Conservation (phyloP, 1,140 invertebrate species). For the Philopotamus ludificatus region DNA sequence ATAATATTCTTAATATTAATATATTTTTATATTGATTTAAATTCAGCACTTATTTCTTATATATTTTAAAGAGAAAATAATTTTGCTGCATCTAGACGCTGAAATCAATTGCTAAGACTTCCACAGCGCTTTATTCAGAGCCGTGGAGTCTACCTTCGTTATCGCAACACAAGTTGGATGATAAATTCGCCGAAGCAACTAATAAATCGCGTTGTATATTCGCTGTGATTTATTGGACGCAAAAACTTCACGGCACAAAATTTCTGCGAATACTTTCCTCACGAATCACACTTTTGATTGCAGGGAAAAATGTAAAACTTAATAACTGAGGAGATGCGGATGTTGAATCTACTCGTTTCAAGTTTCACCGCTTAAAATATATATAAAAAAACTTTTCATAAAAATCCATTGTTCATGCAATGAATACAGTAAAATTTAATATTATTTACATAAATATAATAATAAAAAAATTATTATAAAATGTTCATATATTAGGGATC, state of each 20-base stretch:
- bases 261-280: constrained; percentile 20
- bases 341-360: background rate
- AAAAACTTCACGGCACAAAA: constrained; percentile 28
- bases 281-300: constrained; percentile 6
- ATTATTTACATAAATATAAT: too few species aligned
- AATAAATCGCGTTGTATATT: constrained; percentile 42
- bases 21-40: too few species aligned
- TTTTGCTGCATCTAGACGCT: too few species aligned
- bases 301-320: background rate
- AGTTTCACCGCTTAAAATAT: background rate
- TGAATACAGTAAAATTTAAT: too few species aligned
- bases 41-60: too few species aligned
- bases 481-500: too few species aligned
- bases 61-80: too few species aligned
- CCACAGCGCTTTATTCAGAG: background rate
- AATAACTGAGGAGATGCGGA: background rate
- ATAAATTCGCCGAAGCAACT: constrained; percentile 39
- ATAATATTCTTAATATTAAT: too few species aligned
- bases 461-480: too few species aligned
- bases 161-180: constrained; percentile 36
- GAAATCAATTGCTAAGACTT: background rate
- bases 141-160: constrained; percentile 27
- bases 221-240: constrained; percentile 37
- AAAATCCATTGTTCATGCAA: too few species aligned
- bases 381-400: background rate